Evolutionary conservation across 2,797 vertebrate genomes (phyloP), one percentile per base, ranked within the genome.

Genomic region (Enteromius treurensis): DNA sequence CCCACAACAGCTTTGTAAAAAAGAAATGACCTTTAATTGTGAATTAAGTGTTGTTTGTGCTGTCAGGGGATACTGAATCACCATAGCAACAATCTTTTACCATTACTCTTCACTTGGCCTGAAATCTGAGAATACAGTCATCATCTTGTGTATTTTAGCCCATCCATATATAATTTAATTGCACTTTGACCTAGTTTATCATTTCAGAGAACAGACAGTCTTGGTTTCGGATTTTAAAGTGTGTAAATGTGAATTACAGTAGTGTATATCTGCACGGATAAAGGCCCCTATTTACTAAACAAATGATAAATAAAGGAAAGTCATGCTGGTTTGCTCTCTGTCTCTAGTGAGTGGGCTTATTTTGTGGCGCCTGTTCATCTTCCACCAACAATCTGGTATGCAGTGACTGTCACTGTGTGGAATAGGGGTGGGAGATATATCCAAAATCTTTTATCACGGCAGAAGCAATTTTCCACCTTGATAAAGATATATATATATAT

Each of bases 211-310:
- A 53, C 15, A 1, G n/a, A 55, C 62, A 29, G 76, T 84, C 77
- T 78, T 60, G 9, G 37, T 78, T 77, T 88, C 0, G 15, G 34
- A 74, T 77, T 51, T 71, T 29, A 26, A 5, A 2, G 58, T 68
- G 67, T 75, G 79, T 58, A 23, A 79, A 83, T 58, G 29, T 58
- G 4, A 82, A 76, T 75, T 78, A 26, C 15, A 1, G 11, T 19
- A 64, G 40, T 70, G 40, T 60, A 15, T 53, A 80, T 47, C 34
- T 76, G 42, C 60, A 69, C 1, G 5, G 26, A 73, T 77, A 77
- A 76, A 74, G 42, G 73, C 69, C 80, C 65, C 71, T 76, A 83
- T 88, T 86, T 79, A 86, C 51, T 47, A 68, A 84, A 74, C 32
- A 8, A 74, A 81, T 26, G 40, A 40, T 78, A 78, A 87, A 86